Evolutionary conservation across 2,113 vertebrate genomes (phyloP).

Genomic region (Cisticola juncidis): DNA sequence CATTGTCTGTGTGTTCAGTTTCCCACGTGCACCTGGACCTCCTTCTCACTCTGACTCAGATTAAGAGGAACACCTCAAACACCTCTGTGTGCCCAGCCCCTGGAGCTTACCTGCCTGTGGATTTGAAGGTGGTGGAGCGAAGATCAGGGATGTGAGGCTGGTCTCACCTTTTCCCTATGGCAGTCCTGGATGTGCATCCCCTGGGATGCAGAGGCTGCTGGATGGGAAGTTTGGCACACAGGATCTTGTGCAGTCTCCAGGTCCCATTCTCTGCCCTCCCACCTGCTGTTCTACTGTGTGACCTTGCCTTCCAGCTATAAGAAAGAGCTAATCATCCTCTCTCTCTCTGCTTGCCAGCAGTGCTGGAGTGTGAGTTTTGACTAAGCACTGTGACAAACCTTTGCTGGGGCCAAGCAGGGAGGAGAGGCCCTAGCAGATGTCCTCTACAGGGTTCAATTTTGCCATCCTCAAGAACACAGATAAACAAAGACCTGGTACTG

Average conservation of each 20-base stretch:
- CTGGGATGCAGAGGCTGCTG: neutral
- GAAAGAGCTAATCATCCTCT: neutral
- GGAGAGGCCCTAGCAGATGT: neutral
- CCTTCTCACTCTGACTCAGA: neutral
- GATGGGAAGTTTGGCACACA: neutral
- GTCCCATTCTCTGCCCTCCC: neutral
- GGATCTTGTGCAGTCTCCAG: neutral
- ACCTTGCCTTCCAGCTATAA: neutral
- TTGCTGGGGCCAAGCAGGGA: neutral
- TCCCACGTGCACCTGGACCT: accelerated
- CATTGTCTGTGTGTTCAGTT: neutral
- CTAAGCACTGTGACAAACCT: neutral
- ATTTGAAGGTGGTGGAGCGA: neutral
- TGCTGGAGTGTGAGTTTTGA: neutral
- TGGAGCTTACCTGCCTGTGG: neutral
- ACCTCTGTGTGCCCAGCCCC: accelerated
- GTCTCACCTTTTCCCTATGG: neutral
- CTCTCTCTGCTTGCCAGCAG: neutral
- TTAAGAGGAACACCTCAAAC: neutral
- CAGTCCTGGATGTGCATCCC: neutral
- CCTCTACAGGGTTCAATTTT: neutral
- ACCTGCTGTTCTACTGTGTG: neutral
- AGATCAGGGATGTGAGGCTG: neutral
- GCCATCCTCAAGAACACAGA: neutral
- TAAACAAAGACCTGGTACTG: neutral